Conservation (phyloP, 2,888 invertebrate species). For the Dryococelus australis region DNA sequence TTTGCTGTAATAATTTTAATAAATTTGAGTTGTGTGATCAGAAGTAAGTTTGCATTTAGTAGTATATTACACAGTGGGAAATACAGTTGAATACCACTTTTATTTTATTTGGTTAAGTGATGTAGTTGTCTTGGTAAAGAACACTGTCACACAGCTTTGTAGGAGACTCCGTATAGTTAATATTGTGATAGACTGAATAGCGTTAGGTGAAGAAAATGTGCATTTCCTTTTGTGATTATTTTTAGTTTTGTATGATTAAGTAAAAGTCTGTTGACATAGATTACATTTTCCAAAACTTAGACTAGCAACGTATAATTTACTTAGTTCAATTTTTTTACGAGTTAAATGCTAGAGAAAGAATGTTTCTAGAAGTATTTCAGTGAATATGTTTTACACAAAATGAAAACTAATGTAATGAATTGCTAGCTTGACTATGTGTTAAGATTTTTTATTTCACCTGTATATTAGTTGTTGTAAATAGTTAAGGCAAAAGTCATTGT, state of each 20-base stretch:
- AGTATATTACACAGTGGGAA: not conserved
- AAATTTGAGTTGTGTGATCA: not conserved
- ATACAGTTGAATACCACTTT: not conserved
- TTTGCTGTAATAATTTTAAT: not conserved
- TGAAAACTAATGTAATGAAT: not conserved
- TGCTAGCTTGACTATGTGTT: not conserved
- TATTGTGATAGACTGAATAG: slow-evolving; percentile 7
- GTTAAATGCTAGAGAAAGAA: not conserved
- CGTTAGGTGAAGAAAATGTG: not conserved
- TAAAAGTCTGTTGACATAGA: too few relatives aligned
- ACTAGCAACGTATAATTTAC: not conserved
- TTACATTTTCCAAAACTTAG: not conserved
- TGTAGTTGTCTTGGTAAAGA: too few relatives aligned
- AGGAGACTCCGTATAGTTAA: not conserved
- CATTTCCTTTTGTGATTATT: not conserved
- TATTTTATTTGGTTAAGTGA: not conserved
- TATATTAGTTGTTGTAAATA: not conserved
- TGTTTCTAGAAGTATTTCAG: not conserved
- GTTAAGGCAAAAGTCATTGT: not conserved
- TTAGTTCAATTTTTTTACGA: not conserved
- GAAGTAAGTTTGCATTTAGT: not conserved
- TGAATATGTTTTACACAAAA: not conserved
- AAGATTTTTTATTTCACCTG: not conserved
- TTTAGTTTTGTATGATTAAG: not conserved
- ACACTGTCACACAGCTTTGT: not conserved